phyloP scores from a whole-genome alignment of 2,888 invertebrate species.

The Polymixis lichenea region DNA sequence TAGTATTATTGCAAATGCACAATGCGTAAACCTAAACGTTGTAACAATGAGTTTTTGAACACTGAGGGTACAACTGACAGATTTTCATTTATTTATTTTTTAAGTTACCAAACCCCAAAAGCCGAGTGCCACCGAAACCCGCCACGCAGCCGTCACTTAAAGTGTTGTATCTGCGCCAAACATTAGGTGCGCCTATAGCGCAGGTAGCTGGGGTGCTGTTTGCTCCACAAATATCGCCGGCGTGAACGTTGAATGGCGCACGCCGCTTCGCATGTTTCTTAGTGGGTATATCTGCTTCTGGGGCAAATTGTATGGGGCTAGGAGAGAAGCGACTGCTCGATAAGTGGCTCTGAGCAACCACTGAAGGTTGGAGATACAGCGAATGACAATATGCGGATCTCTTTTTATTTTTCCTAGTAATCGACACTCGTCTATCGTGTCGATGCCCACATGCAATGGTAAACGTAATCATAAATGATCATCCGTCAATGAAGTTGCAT shows the following conservation, averaged over 20 bases:
- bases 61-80: too few species aligned
- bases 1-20: too few species aligned
- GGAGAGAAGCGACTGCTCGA: background rate
- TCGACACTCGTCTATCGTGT: background rate
- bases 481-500: too few species aligned
- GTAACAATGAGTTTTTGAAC: too few species aligned
- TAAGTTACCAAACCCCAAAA: too few species aligned
- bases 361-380: background rate
- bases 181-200: slow-evolving; percentile 39
- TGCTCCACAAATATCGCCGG: slow-evolving; percentile 56
- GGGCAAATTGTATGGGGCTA: slow-evolving; percentile 35
- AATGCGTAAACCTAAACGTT: too few species aligned
- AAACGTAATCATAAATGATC: background rate
- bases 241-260: slow-evolving; percentile 52
- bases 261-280: slow-evolving; percentile 56
- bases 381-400: background rate
- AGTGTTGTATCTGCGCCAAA: slow-evolving; percentile 36
- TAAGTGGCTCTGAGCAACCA: background rate
- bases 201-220: slow-evolving; percentile 45
- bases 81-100: too few species aligned
- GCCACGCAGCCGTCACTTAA: slow-evolving; percentile 4
- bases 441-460: background rate
- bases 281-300: slow-evolving; percentile 62
- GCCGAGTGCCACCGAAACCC: background rate
- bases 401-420: background rate